These are phyloP conservation scores for Sebastes schlegelii DNA, from an alignment of 2,113 vertebrate genomes.

Conservation along the genomic window DNA sequence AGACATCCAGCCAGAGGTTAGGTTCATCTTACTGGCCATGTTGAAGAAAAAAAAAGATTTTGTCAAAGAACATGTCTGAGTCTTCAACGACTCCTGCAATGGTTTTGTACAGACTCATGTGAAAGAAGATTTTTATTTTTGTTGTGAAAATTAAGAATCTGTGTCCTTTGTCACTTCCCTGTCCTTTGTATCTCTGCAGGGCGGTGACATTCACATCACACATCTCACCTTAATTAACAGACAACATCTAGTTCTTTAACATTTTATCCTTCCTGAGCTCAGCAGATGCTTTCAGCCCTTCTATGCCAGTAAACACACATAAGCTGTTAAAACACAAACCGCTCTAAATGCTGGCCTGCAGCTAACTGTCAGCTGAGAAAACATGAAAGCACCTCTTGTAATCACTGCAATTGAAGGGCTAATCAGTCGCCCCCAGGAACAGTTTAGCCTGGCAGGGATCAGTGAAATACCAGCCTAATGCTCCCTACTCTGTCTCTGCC, in stretches of 20 bases:
- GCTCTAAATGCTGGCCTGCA: conserved; percentile 66
- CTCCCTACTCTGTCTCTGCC: conserved; percentile 19
- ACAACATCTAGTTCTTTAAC: conserved; percentile 39
- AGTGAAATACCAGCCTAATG: conserved; percentile 56
- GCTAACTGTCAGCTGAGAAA: conserved; percentile 77
- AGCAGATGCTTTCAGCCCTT: not conserved
- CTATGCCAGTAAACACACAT: conserved; percentile 50
- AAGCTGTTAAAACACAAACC: conserved; percentile 63
- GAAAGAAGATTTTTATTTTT: conserved; percentile 38
- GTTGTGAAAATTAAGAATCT: not conserved
- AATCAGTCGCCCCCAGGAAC: conserved; percentile 65
- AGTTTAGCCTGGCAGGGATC: conserved; percentile 68
- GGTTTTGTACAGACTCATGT: not conserved
- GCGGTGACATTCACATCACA: conserved; percentile 30
- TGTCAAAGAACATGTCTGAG: conserved; percentile 22
- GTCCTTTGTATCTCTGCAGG: conserved; percentile 40
- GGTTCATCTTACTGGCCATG: too few relatives aligned
- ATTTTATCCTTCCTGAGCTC: conserved; percentile 35
- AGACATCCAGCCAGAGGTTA: too few relatives aligned
- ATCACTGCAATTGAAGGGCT: conserved; percentile 63
- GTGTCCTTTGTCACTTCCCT: conserved; percentile 14
- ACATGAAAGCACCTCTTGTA: conserved; percentile 69
- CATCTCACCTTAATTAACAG: conserved; percentile 16
- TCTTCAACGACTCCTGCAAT: conserved; percentile 28
- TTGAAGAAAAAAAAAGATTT: not conserved